Evolutionary conservation across 2,888 invertebrate genomes (phyloP).

Genomic region (Halocaridina rubra): DNA sequence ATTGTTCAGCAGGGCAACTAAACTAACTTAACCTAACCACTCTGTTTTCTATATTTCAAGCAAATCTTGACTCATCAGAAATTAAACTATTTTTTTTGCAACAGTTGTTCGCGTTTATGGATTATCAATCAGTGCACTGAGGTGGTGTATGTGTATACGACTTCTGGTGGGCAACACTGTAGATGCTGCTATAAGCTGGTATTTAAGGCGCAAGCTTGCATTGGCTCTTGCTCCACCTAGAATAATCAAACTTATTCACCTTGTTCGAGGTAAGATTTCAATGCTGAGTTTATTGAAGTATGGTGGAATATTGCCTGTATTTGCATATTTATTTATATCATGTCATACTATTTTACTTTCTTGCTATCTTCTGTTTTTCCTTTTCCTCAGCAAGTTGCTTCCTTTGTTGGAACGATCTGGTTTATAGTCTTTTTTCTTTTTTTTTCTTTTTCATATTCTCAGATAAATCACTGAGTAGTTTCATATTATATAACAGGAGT

Average conservation of each 20-base stretch:
- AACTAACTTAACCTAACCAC: too few species aligned
- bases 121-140: slow-evolving; percentile 46
- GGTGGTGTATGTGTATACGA: slow-evolving; percentile 51
- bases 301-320: background rate
- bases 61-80: too few species aligned
- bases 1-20: too few species aligned
- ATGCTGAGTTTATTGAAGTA: background rate
- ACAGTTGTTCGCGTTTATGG: slow-evolving; percentile 61
- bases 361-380: too few species aligned
- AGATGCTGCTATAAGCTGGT: slow-evolving; percentile 51
- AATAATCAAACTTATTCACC: slow-evolving; percentile 57
- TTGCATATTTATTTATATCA: background rate
- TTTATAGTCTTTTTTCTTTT: background rate
- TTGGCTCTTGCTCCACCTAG: slow-evolving; percentile 50
- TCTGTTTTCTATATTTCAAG: too few species aligned
- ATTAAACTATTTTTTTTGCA: too few species aligned
- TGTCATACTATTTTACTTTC: background rate
- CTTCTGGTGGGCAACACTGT: slow-evolving; percentile 41
- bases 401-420: background rate
- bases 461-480: too few species aligned
- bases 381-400: too few species aligned
- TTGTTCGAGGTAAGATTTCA: slow-evolving; percentile 47
- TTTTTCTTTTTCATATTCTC: background rate
- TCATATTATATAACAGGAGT: too few species aligned
- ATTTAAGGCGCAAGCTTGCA: slow-evolving; percentile 46